Evolutionary conservation across 2,797 vertebrate species (phyloP).

Genomic region (Bradypodion pumilum): DNA sequence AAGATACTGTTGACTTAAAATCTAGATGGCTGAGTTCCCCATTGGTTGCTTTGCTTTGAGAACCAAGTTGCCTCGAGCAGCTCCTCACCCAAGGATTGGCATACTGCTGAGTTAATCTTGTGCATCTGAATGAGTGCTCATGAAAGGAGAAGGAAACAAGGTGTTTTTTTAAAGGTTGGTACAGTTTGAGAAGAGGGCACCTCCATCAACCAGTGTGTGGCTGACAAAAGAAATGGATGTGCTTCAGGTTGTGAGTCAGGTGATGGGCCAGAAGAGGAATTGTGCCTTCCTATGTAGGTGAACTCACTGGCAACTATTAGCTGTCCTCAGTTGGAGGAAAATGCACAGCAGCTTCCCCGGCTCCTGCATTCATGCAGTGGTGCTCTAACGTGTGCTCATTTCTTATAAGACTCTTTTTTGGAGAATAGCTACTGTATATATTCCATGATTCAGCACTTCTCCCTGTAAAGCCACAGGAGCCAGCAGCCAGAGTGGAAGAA

Average conservation of each 20-base stretch:
- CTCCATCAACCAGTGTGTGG: too few species aligned
- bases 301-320: too few species aligned
- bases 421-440: background rate
- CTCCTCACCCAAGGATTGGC: background rate
- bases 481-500: constrained; percentile 7
- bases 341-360: background rate
- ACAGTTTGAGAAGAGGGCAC: background rate
- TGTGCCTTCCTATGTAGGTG: background rate
- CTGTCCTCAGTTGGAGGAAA: background rate
- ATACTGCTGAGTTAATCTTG: background rate
- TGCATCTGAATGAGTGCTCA: background rate
- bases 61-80: background rate
- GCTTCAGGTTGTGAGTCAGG: background rate
- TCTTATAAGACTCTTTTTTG: background rate
- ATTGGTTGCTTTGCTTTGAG: background rate
- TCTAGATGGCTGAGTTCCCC: background rate
- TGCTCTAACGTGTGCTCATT: background rate
- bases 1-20: background rate
- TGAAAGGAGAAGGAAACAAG: background rate
- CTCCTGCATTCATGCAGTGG: background rate
- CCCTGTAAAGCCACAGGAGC: constrained; percentile 7
- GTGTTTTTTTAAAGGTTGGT: background rate
- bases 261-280: background rate
- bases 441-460: constrained; percentile 27
- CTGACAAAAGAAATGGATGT: background rate